Conservation (phyloP, 2,888 invertebrate genomes). For the Sphaeridia pumilis region DNA sequence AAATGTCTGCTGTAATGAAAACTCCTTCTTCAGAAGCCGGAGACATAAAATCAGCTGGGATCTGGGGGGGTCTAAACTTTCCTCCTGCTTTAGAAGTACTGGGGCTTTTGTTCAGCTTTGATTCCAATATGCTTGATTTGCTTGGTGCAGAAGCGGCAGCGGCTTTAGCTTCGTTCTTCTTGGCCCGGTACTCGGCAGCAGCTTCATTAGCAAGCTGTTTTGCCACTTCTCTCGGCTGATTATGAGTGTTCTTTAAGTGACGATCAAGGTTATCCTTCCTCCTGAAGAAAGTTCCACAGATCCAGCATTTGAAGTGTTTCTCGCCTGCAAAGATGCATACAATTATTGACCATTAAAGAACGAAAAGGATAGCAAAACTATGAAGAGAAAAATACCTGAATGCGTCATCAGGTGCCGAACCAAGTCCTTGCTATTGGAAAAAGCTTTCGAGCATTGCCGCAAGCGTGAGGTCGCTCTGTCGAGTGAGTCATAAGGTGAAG, state of each 20-base stretch:
- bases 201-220: slow-evolving; percentile 35
- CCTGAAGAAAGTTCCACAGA: slow-evolving; percentile 21
- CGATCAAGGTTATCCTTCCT: slow-evolving; percentile 26
- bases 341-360: background rate
- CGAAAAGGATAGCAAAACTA: background rate
- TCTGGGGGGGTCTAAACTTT: too few relatives aligned
- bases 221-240: slow-evolving; percentile 35
- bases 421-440: slow-evolving; percentile 56
- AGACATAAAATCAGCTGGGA: background rate
- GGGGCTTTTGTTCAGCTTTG: background rate
- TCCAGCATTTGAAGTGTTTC: slow-evolving; percentile 21
- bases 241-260: slow-evolving; percentile 35
- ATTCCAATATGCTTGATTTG: background rate
- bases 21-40: slow-evolving; percentile 2
- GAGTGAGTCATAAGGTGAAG: slow-evolving; percentile 48
- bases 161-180: slow-evolving; percentile 11
- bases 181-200: slow-evolving; percentile 30
- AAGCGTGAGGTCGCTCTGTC: slow-evolving; percentile 47
- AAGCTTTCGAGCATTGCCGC: slow-evolving; percentile 55
- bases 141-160: too few relatives aligned
- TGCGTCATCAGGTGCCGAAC: slow-evolving; percentile 58
- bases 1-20: slow-evolving; percentile 26
- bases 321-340: slow-evolving; percentile 13
- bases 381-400: slow-evolving; percentile 47
- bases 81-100: slow-evolving; percentile 2